Evolutionary conservation across 2,888 invertebrate species (phyloP).

Genomic region (Sesia bembeciformis): DNA sequence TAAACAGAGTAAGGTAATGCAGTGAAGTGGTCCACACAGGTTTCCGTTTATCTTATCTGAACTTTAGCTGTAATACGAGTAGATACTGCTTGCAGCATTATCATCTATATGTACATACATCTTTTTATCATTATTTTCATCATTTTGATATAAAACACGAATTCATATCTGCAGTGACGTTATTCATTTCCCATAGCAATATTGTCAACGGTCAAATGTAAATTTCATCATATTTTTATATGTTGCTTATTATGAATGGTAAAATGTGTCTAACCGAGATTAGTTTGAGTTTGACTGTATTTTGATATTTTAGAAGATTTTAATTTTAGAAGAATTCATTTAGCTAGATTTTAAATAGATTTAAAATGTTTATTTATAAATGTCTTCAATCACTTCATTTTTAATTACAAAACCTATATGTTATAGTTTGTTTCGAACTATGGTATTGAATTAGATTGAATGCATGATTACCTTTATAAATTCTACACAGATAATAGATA

Average conservation of each 20-base stretch:
- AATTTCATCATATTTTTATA: too few relatives aligned
- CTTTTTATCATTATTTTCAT: neutral
- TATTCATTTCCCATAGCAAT: neutral
- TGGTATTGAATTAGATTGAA: too few relatives aligned
- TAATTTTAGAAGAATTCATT: neutral
- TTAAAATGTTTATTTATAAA: too few relatives aligned
- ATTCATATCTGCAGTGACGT: too few relatives aligned
- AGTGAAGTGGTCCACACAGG: neutral
- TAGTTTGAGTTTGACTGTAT: neutral
- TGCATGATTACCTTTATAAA: too few relatives aligned
- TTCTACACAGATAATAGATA: too few relatives aligned
- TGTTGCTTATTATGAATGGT: neutral
- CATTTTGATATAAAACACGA: neutral
- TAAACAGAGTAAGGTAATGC: slow-evolving; percentile 20
- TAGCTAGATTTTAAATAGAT: too few relatives aligned
- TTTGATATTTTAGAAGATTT: slow-evolving; percentile 4
- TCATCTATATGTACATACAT: neutral
- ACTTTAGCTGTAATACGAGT: neutral
- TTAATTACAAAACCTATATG: too few relatives aligned
- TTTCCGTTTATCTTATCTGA: neutral
- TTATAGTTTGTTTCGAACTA: too few relatives aligned
- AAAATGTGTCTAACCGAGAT: neutral
- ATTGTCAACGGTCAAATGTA: too few relatives aligned
- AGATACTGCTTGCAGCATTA: neutral
- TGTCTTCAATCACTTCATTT: too few relatives aligned